Base-by-base conservation (phyloP, 1,140 invertebrate species). In the Anoplolepis gracilipes region DNA sequence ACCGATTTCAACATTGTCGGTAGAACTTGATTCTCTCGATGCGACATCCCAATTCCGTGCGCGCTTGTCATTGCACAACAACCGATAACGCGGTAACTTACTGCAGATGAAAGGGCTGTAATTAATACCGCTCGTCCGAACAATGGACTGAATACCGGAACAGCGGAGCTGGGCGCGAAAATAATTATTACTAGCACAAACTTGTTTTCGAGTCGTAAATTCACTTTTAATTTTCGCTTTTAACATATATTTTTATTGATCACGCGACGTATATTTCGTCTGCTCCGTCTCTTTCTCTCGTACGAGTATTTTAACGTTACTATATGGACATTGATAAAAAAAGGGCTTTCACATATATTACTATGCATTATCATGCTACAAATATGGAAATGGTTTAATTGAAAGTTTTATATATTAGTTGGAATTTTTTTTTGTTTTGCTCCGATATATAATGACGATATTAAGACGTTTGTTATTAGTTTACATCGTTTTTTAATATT, bases 61-160 rank as follows among this genome's bases (percentile, higher is more conserved):
- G 19, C 30, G 59, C 39, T 73, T 78, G 87, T 88, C 82, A 73
- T 85, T 33, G 59, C 59, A 53, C 8, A 42, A 39, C 57, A 64
- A 10, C n/a, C 42, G 76, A 11, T 11, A 49, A 49, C 46, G 28
- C 30, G 49, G 61, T 57, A 62, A 69, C 28, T 75, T 16, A 62
- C 8, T 59, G 62, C 62, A n/a, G 53, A 49, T 87, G 88, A 90
- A 85, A 87, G 75, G 85, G 39, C 36, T 57, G 57, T 89, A 82
- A 89, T 89, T 90, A 85, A 90, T 82, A 64, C 57, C 22, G 64
- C 57, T 16, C 33, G 57, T 5, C 49, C 64, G 46, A 57, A 55
- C n/a, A 13, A 62, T n/a, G n/a, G 13, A 8, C n/a, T 16, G 36
- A 30, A 30, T 16, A 0, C 53, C 13, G 57, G 30, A 46, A 53